phyloP scores from a whole-genome alignment of 2,888 invertebrate genomes.

The Arge pagana region DNA sequence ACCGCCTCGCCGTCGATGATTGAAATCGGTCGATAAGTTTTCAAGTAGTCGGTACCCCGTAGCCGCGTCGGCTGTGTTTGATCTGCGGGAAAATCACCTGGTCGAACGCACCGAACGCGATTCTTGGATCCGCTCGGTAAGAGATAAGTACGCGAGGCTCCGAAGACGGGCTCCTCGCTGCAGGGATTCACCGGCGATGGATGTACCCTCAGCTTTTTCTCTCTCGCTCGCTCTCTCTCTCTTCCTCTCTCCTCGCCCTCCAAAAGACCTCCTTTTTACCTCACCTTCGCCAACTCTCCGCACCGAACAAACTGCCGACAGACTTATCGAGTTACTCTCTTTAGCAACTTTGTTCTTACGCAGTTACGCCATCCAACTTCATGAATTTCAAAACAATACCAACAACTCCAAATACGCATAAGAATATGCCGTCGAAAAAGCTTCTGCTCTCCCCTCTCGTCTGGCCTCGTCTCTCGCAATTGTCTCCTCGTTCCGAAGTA shows the following conservation, averaged over 20 bases:
- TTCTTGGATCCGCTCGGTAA: too few species aligned
- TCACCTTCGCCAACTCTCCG: conserved; percentile 4
- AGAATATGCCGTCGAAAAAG: conserved; percentile 9
- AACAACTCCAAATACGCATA: conserved; percentile 21
- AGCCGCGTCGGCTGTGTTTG: too few species aligned
- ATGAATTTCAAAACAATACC: conserved; percentile 45
- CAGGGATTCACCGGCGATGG: neutral
- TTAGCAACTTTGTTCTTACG: conserved; percentile 37
- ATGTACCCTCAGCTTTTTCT: conserved; percentile 4
- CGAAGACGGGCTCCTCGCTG: too few species aligned
- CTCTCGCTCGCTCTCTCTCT: neutral
- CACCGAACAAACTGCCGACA: conserved; percentile 6
- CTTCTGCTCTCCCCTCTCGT: too few species aligned
- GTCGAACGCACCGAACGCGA: too few species aligned
- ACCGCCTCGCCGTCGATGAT: too few species aligned
- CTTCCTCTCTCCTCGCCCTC: conserved; percentile 5
- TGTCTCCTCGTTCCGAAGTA: too few species aligned
- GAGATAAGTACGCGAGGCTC: too few species aligned
- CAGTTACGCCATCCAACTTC: conserved; percentile 42
- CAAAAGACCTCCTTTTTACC: neutral
- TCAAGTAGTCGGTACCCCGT: too few species aligned
- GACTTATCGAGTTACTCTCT: conserved; percentile 21
- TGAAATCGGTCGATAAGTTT: too few species aligned
- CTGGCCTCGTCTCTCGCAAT: too few species aligned
- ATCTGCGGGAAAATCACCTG: too few species aligned